Base-by-base conservation (phyloP, 2,113 vertebrate species). In the Oreamnos americanus region DNA sequence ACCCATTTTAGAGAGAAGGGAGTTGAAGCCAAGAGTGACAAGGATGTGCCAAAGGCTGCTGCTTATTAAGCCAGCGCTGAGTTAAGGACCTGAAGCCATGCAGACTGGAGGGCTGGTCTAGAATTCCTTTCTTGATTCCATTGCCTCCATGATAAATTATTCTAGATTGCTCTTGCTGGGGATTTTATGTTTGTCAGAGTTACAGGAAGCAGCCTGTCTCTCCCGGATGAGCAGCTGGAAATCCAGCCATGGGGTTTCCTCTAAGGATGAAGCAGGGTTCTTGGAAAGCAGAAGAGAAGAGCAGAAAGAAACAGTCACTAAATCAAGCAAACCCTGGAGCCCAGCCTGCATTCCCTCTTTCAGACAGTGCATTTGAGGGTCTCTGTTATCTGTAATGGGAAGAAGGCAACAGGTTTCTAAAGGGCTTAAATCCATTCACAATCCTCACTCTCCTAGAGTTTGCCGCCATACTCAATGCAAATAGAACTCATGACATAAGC, bases 1-100 rank as follows among this genome's bases (percentile, higher is more conserved):
- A 87, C 57, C 39, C 39, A 26, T 79, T 88, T 85, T 64, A 89
- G 33, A 47, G 58, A 84, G 58, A 33, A 94, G 6, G 28, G 62
- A 76, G 12, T 49, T 39, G 67, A 57, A 71, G 17, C 30, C 9
- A 7, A 71, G 49, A 96, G 57, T 60, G 67, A 60, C 1, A 90
- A 45, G 33, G n/a, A 8, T 43, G 26, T 90, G 45, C 45, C 30
- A 58, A 45, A 89, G 64, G 15, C n/a, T 43, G 58, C n/a, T 67
- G 84, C 23, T 58, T 25, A 26, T 16, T 33, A 62, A 92, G 51
- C 49, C 60, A 33, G 7, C 39, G 3, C 43, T 30, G 39, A 53
- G 16, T 43, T 51, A 30, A 76, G 47, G 33, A 76, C 53, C 87
- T 33, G n/a, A 84, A 78, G 23, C 58, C 88, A 57, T 28, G 26